phyloP scores from a whole-genome alignment of 2,888 invertebrate species.

The Pogonocherus hispidulus region DNA sequence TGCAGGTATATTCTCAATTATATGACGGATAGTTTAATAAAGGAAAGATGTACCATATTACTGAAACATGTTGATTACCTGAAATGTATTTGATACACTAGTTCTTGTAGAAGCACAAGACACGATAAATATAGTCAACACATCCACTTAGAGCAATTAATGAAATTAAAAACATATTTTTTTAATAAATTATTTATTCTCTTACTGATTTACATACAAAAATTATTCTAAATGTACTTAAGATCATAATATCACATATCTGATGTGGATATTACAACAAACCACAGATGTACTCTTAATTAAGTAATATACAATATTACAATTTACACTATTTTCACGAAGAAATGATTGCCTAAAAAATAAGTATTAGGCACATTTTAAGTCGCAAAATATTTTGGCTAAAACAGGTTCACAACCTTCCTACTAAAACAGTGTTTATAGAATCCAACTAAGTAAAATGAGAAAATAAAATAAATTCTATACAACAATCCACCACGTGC shows the following conservation, averaged over 20 bases:
- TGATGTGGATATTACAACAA: constrained; percentile 79
- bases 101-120: too few species aligned
- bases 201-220: constrained; percentile 43
- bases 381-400: constrained; percentile 17
- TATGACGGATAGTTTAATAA: too few species aligned
- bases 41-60: too few species aligned
- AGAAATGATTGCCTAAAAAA: constrained; percentile 17
- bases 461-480: constrained; percentile 15
- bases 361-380: constrained; percentile 20
- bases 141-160: too few species aligned
- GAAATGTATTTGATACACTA: too few species aligned
- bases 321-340: constrained; percentile 8
- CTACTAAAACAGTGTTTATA: neutral
- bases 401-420: constrained; percentile 9
- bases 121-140: too few species aligned
- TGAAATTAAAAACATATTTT: neutral
- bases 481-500: too few species aligned
- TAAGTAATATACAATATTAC: constrained; percentile 24
- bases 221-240: constrained; percentile 46
- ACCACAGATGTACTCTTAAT: constrained; percentile 55
- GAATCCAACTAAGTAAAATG: constrained; percentile 12
- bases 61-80: too few species aligned
- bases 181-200: constrained; percentile 41
- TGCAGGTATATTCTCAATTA: too few species aligned
- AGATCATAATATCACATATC: constrained; percentile 77